Conservation (phyloP, 1,140 invertebrate genomes). For the Drosophila subobscura region DNA sequence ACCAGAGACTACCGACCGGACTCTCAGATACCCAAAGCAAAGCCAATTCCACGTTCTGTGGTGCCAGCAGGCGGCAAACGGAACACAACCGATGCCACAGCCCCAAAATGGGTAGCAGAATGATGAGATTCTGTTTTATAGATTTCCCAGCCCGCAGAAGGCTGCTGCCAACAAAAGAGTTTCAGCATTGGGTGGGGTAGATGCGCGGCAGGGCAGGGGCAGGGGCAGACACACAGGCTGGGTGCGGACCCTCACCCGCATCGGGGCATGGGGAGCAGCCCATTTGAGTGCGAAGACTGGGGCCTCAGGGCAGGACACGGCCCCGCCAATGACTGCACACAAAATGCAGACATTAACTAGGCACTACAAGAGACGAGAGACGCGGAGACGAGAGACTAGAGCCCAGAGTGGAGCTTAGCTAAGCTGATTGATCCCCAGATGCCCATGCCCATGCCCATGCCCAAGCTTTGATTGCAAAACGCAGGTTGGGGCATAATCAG, state of each 20-base stretch:
- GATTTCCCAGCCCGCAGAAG: slow-evolving; percentile 39
- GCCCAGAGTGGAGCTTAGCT: neutral
- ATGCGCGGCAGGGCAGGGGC: neutral
- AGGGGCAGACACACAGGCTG: slow-evolving; percentile 32
- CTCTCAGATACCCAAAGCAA: neutral
- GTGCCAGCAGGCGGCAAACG: too few relatives aligned
- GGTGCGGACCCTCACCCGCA: slow-evolving; percentile 27
- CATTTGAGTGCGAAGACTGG: slow-evolving; percentile 10
- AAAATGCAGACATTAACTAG: slow-evolving; percentile 45
- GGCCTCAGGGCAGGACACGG: slow-evolving; percentile 6
- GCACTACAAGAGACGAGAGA: too few relatives aligned
- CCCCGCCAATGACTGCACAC: slow-evolving; percentile 29
- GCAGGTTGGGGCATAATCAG: slow-evolving; percentile 28
- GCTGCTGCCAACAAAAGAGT: neutral
- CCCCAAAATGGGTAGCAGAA: slow-evolving; percentile 5
- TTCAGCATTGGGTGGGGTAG: neutral
- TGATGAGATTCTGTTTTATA: slow-evolving; percentile 42
- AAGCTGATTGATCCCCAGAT: slow-evolving; percentile 37
- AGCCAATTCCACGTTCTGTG: neutral
- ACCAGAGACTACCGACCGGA: neutral
- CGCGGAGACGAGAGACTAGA: neutral
- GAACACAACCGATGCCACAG: neutral
- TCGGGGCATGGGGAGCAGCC: slow-evolving; percentile 8
- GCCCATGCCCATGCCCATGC: neutral
- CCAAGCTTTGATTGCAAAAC: neutral